phyloP scores from a whole-genome alignment of 2,113 vertebrate genomes.

The Fulica atra region DNA sequence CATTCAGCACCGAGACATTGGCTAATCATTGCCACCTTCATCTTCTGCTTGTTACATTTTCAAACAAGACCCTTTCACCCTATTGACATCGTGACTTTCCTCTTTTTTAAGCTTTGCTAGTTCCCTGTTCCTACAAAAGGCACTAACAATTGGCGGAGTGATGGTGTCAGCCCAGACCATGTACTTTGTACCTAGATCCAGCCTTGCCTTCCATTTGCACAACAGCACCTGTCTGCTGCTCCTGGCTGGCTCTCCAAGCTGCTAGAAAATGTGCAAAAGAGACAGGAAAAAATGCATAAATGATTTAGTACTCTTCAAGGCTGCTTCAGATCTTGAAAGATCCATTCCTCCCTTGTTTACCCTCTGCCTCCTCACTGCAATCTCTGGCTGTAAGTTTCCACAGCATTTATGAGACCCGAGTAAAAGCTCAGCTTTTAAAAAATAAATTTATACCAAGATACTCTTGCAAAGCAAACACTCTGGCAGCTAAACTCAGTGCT shows the following conservation, averaged over 20 bases:
- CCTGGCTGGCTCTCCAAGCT: not conserved
- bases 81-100: not conserved
- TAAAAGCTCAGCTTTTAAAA: not conserved
- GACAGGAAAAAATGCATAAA: not conserved
- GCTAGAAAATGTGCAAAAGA: not conserved
- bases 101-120: not conserved
- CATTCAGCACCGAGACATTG: not conserved
- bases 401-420: not conserved
- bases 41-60: not conserved
- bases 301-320: not conserved
- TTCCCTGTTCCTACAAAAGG: not conserved
- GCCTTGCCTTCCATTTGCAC: not conserved
- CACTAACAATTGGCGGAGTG: not conserved
- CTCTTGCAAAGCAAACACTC: not conserved
- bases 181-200: not conserved
- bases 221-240: not conserved
- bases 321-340: not conserved
- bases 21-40: not conserved
- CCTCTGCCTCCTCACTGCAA: not conserved
- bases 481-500: not conserved
- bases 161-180: not conserved
- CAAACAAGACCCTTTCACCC: not conserved
- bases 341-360: not conserved
- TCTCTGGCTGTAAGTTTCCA: not conserved
- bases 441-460: not conserved